These are phyloP conservation scores for Eurystomus glaucurus DNA, from an alignment of 2,797 vertebrate species.

Conservation along the genomic window DNA sequence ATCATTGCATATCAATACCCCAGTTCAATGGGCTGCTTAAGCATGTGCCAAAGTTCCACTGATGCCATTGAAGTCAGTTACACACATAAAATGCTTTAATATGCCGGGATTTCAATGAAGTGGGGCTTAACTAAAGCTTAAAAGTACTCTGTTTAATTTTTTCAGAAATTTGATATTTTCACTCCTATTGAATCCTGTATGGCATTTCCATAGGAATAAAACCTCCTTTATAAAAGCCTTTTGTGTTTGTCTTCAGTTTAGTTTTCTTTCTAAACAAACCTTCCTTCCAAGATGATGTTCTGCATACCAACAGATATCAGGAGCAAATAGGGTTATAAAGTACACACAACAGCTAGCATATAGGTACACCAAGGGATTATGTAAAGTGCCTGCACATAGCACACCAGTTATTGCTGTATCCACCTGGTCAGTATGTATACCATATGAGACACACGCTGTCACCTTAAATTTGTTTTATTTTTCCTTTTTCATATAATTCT, in stretches of 20 bases:
- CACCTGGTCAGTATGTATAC: neutral
- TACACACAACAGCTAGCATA: rapidly evolving
- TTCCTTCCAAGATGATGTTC: neutral
- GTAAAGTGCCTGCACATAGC: neutral
- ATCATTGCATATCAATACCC: neutral
- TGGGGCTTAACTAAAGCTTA: neutral
- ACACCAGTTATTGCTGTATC: neutral
- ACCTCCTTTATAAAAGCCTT: rapidly evolving
- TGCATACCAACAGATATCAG: neutral
- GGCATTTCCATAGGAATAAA: neutral
- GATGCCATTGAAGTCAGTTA: neutral
- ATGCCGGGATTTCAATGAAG: neutral
- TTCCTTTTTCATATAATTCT: neutral
- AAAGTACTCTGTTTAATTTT: neutral
- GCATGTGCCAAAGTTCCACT: neutral
- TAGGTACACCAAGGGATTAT: neutral
- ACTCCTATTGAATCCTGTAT: neutral
- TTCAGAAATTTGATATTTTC: neutral
- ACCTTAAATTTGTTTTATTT: neutral
- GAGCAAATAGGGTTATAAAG: neutral
- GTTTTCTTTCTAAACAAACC: neutral
- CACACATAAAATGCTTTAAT: neutral
- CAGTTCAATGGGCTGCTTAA: neutral
- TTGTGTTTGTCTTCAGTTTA: neutral
- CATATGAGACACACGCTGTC: rapidly evolving